Evolutionary conservation across 2,888 invertebrate genomes (phyloP).

Genomic region (Macrosiphum euphorbiae): DNA sequence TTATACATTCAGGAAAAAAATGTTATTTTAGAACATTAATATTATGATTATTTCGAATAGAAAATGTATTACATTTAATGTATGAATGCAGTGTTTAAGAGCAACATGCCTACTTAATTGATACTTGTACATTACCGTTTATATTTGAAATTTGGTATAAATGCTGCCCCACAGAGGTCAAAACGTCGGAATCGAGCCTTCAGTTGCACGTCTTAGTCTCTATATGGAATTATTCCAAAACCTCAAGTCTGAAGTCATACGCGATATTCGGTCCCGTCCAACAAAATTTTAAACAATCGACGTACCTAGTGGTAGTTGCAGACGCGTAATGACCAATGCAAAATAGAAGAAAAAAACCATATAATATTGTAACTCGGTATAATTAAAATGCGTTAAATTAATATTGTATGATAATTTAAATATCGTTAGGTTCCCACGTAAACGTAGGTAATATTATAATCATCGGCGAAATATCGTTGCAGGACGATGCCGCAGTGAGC

Average conservation of each 20-base stretch:
- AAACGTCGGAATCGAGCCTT: background rate
- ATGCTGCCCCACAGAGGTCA: background rate
- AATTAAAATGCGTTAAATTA: background rate
- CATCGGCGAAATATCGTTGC: background rate
- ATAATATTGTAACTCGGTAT: background rate
- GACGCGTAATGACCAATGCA: background rate
- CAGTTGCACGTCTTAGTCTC: background rate
- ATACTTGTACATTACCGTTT: background rate
- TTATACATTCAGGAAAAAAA: background rate
- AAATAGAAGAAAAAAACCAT: background rate
- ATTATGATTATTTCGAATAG: background rate
- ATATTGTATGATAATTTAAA: background rate
- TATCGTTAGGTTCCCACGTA: background rate
- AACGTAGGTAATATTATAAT: background rate
- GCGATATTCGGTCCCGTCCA: background rate
- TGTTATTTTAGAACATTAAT: background rate
- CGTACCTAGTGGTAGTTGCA: background rate
- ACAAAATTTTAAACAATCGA: background rate
- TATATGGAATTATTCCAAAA: background rate
- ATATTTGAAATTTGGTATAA: background rate
- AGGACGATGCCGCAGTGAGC: background rate
- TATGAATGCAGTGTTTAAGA: background rate
- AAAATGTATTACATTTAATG: background rate
- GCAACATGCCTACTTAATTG: too few species aligned
- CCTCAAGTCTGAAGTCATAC: background rate